Evolutionary conservation across 2,113 vertebrate species (phyloP).

Genomic region (Vidua macroura): DNA sequence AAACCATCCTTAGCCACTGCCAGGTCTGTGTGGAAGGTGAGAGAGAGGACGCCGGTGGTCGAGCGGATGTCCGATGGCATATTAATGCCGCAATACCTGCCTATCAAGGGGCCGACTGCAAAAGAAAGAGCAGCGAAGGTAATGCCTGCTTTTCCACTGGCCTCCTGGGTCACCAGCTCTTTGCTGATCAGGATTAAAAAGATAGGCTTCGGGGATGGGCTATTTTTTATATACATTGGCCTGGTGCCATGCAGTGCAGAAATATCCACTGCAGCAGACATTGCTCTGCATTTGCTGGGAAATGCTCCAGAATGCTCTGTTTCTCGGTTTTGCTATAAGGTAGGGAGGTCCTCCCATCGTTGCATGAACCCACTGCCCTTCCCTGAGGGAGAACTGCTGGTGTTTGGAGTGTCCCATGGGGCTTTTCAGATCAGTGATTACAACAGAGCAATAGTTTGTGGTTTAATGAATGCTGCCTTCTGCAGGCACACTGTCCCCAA

Average conservation of each 20-base stretch:
- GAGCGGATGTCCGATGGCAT: constrained; percentile 93
- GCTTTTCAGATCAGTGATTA: neutral
- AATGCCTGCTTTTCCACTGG: neutral
- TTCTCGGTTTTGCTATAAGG: neutral
- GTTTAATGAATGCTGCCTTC: neutral
- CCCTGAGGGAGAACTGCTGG: neutral
- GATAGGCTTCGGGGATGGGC: neutral
- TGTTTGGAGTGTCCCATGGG: neutral
- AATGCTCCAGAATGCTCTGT: neutral
- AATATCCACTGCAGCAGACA: neutral
- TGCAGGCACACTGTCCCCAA: neutral
- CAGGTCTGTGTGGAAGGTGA: constrained; percentile 97
- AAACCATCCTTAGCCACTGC: constrained; percentile 97
- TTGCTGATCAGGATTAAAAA: neutral
- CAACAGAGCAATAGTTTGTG: neutral
- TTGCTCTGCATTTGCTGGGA: constrained; percentile 14
- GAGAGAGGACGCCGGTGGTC: constrained; percentile 89
- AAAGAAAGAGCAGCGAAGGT: constrained; percentile 42
- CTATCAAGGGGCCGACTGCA: constrained; percentile 93
- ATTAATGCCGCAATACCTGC: constrained; percentile 92
- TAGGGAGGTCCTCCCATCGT: neutral
- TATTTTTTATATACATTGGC: neutral
- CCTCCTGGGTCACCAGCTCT: neutral
- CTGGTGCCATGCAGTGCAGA: neutral
- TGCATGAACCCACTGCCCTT: neutral